Conservation (phyloP, 1,140 invertebrate species). For the Drosophila insularis region DNA sequence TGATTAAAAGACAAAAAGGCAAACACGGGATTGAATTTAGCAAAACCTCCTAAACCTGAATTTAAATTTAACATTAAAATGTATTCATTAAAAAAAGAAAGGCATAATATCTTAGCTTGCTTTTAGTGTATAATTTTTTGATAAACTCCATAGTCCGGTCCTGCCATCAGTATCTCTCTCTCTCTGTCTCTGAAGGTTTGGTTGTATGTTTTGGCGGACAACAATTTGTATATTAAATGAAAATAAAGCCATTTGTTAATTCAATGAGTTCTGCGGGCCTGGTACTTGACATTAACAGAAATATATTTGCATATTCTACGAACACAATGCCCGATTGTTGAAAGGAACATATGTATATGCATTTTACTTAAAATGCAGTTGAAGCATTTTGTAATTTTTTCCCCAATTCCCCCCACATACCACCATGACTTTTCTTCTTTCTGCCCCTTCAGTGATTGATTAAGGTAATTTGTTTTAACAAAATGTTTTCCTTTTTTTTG, state of each 20-base stretch:
- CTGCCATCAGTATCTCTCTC: not conserved
- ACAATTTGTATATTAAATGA: constrained; percentile 51
- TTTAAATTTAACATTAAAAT: too few species aligned
- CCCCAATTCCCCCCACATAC: too few species aligned
- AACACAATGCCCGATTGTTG: too few species aligned
- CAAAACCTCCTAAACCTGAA: too few species aligned
- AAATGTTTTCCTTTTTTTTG: too few species aligned
- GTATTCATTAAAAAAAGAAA: too few species aligned
- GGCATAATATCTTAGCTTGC: too few species aligned
- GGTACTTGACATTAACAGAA: not conserved
- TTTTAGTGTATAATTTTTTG: too few species aligned
- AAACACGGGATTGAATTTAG: too few species aligned
- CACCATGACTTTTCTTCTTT: too few species aligned
- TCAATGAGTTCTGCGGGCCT: constrained; percentile 53
- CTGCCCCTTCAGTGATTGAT: not conserved
- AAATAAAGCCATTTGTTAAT: constrained; percentile 73
- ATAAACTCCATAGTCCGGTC: not conserved
- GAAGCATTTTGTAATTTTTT: not conserved
- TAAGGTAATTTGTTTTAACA: too few species aligned
- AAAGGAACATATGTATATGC: not conserved
- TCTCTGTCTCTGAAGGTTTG: not conserved
- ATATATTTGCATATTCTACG: not conserved
- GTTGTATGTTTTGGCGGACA: not conserved
- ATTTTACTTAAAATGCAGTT: not conserved
- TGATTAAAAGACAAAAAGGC: too few species aligned